phyloP scores from a whole-genome alignment of 2,888 invertebrate genomes.

The Machimus atricapillus region DNA sequence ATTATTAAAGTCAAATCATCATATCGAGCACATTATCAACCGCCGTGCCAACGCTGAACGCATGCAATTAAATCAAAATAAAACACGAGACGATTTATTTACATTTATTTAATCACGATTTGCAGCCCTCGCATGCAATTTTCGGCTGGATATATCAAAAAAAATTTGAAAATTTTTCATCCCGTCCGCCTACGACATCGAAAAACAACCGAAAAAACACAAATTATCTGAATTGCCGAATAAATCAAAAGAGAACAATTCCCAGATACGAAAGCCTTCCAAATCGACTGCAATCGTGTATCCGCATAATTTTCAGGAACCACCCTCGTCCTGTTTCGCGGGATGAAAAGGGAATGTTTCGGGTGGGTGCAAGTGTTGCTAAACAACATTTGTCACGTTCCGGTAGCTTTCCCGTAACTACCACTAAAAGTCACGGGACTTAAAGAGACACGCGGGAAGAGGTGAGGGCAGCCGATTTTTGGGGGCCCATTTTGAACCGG shows the following conservation, averaged over 20 bases:
- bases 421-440: background rate
- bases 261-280: background rate
- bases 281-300: background rate
- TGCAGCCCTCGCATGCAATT: background rate
- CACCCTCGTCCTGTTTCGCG: background rate
- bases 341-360: background rate
- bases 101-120: background rate
- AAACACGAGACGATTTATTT: background rate
- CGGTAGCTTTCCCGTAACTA: conserved; percentile 4
- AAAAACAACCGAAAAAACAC: background rate
- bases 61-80: background rate
- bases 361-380: background rate
- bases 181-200: background rate
- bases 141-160: background rate
- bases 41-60: background rate
- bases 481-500: background rate
- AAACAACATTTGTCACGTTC: conserved; percentile 22
- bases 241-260: background rate
- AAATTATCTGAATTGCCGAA: background rate
- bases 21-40: background rate
- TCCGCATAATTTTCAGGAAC: background rate
- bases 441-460: background rate
- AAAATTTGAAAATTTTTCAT: background rate
- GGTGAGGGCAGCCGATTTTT: background rate
- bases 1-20: background rate